Evolutionary conservation across 1,140 invertebrate genomes (phyloP), one percentile per base, ranked within the genome.

Genomic region (Aphis craccivora): DNA sequence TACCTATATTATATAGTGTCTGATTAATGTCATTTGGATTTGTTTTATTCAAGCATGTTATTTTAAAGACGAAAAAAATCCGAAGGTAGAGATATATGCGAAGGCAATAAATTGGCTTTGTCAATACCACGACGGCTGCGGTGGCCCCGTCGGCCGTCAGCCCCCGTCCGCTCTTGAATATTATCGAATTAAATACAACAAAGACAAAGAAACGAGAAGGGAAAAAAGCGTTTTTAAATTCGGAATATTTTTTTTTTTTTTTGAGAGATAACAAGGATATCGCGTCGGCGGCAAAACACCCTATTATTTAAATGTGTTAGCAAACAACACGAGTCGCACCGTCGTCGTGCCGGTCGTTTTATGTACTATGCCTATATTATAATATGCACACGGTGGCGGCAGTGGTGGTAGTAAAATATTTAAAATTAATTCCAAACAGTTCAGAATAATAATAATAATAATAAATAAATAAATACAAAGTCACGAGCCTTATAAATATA

Each of bases 341-440:
- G 25, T 60, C 40, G 53, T 55, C 60, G 35, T 90, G 30, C 14
- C 55, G 35, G 43, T 89, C 60, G 60, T 84, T 84, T 84, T 84
- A 40, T 84, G 43, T 43, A 30, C 23, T 43, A 51, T 51, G 25
- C 40, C 30, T 48, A n/a, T 88, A 88, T 35, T 88, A 84, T 84
- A 43, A 37, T 90, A 81, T n/a, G 60, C 37, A 2, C 11, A 30
- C 35, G 1, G 37, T 11, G 45, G 20, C 53, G 30, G 67, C 51
- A 9, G 90, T 91, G 48, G 90, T 91, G 37, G 90, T 91, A 92
- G 90, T 91, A 92, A 92, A 92, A 92, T 83, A 83, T 92, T 92
- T 92, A 83, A 81, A 92, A 92, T 92, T 83, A 92, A 92, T 92
- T 92, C 91, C 91, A 51, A 83, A 92, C 55, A 76, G 35, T 23